Evolutionary conservation across 2,888 invertebrate genomes (phyloP).

Genomic region (Microchrysa polita): DNA sequence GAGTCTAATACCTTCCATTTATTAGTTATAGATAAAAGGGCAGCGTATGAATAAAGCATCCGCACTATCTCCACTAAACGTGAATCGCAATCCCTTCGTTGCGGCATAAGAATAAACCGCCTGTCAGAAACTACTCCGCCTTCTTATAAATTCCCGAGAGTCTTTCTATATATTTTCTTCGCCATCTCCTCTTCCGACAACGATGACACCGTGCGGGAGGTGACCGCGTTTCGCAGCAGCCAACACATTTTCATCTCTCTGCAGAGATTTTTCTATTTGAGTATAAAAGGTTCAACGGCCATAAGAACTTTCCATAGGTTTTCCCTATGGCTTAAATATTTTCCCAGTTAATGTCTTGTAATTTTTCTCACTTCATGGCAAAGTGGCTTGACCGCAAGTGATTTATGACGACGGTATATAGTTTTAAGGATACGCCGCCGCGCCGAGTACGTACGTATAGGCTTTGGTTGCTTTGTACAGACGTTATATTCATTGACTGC

Average conservation of each 20-base stretch:
- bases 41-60: not conserved
- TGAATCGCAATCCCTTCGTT: not conserved
- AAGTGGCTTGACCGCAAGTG: conserved; percentile 28
- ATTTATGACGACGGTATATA: conserved; percentile 40
- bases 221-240: not conserved
- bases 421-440: conserved; percentile 23
- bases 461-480: not conserved
- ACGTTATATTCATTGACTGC: conserved; percentile 6
- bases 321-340: conserved; percentile 14
- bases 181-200: too few relatives aligned
- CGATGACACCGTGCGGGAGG: not conserved
- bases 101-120: not conserved
- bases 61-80: not conserved
- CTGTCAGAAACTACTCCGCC: not conserved
- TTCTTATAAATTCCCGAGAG: not conserved
- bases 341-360: conserved; percentile 37
- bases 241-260: not conserved
- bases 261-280: conserved; percentile 29
- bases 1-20: conserved; percentile 48
- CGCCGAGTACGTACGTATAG: too few relatives aligned
- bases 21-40: conserved; percentile 47
- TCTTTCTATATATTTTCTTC: conserved; percentile 5
- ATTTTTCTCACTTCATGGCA: conserved; percentile 40
- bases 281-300: conserved; percentile 25
- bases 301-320: conserved; percentile 16